Base-by-base conservation (phyloP, 2,113 vertebrate genomes). In the Sterrhoptilus dennistouni region DNA sequence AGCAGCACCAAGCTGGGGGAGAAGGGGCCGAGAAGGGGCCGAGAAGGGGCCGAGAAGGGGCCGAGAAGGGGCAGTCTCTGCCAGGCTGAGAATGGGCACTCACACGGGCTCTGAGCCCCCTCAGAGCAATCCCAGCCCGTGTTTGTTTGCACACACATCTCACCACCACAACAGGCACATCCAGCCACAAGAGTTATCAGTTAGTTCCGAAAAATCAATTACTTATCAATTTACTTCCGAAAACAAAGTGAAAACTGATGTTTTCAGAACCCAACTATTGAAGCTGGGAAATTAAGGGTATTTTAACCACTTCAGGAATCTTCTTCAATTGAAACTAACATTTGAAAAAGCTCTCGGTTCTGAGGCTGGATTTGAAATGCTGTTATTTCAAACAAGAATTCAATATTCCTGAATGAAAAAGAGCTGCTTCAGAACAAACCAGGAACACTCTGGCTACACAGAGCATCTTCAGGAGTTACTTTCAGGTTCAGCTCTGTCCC, bases 211-310 rank as follows among this genome's bases (percentile, higher is more conserved):
- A 50, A 50, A 50, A 50, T 50, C 49, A 50, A 25, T 50, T 50
- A 14, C 49, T 50, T 25, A 25, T 50, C 49, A 50, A 50, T 27
- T 50, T 8, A 36, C 5, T 12, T 20, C 9, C 52, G 20, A 3
- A 56, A 54, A 57, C 59, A 29, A 27, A 0, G 2, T 4, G n/a
- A 56, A 84, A 91, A 72, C 1, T 1, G 1, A 9, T 15, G 35
- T 61, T 57, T 77, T 47, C 24, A 25, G 54, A 80, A 38, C 12
- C 29, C 47, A 60, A 61, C 17, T 7, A 33, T 3, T 16, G 7
- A 33, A 52, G 13, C 1, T n/a, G 36, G 15, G 45, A 87, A 83
- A 61, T 20, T 5, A 47, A 75, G 38, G 10, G 17, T 42, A 5
- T n/a, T 78, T 53, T 25, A 29, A 80, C 4, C 40, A 40, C 16